These are phyloP conservation scores for Hyaena hyaena DNA, from an alignment of 2,113 vertebrate genomes.

Conservation along the genomic window DNA sequence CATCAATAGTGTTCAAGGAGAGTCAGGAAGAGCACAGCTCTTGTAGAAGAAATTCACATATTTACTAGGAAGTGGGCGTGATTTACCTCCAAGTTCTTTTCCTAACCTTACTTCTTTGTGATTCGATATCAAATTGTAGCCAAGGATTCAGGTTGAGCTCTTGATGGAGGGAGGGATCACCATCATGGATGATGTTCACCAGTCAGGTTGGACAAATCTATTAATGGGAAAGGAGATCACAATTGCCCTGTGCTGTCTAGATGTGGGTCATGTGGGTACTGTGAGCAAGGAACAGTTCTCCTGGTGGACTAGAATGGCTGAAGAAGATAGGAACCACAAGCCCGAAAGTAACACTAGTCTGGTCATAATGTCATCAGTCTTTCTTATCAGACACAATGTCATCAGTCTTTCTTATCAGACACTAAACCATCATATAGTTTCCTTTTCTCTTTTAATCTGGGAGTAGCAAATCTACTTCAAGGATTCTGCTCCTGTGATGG, in stretches of 20 bases:
- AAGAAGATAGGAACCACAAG: neutral
- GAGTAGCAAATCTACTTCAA: neutral
- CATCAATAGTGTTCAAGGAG: fast-evolving
- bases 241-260: fast-evolving
- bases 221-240: neutral
- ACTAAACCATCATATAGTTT: neutral
- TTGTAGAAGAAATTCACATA: neutral
- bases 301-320: neutral
- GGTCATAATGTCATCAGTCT: neutral
- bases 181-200: fast-evolving
- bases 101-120: neutral
- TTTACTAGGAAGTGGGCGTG: neutral
- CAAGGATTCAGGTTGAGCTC: neutral
- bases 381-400: neutral
- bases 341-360: fast-evolving
- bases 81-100: neutral
- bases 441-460: neutral
- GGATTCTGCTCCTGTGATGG: neutral
- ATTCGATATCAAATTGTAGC: neutral
- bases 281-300: neutral
- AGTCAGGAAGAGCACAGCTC: neutral
- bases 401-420: neutral
- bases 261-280: neutral
- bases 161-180: neutral
- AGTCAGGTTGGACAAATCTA: neutral